These are phyloP conservation scores for Lamprologus tigripictilis DNA, from an alignment of 2,113 vertebrate species.

Conservation along the genomic window DNA sequence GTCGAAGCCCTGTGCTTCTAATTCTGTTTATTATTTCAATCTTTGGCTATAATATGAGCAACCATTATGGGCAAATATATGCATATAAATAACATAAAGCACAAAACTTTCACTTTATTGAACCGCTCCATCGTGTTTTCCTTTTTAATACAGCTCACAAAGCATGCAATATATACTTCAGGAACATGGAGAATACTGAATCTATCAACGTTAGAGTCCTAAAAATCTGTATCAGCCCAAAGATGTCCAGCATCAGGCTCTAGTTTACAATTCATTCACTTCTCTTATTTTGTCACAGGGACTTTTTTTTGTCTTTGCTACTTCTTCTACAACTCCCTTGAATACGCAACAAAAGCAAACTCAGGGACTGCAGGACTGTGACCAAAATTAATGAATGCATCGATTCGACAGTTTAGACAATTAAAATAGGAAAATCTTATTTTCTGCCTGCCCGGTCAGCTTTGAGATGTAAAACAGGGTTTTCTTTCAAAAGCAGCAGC, in stretches of 20 bases:
- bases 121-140: not conserved
- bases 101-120: not conserved
- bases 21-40: not conserved
- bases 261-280: not conserved
- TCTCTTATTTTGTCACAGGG: not conserved
- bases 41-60: not conserved
- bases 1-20: not conserved
- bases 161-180: not conserved
- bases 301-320: not conserved
- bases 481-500: constrained; percentile 47
- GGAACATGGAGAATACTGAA: not conserved
- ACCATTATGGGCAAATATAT: not conserved
- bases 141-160: not conserved
- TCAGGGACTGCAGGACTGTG: not conserved
- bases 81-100: not conserved
- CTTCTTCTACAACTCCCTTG: not conserved
- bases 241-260: not conserved
- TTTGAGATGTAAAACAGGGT: constrained; percentile 58
- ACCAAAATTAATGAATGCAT: constrained; percentile 4
- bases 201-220: not conserved
- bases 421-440: constrained; percentile 10
- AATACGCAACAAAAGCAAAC: not conserved
- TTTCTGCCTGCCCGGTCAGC: constrained; percentile 30
- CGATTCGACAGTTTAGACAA: not conserved
- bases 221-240: not conserved